These are phyloP conservation scores for Talpa occidentalis DNA, from an alignment of 2,113 vertebrate genomes.

Conservation along the genomic window DNA sequence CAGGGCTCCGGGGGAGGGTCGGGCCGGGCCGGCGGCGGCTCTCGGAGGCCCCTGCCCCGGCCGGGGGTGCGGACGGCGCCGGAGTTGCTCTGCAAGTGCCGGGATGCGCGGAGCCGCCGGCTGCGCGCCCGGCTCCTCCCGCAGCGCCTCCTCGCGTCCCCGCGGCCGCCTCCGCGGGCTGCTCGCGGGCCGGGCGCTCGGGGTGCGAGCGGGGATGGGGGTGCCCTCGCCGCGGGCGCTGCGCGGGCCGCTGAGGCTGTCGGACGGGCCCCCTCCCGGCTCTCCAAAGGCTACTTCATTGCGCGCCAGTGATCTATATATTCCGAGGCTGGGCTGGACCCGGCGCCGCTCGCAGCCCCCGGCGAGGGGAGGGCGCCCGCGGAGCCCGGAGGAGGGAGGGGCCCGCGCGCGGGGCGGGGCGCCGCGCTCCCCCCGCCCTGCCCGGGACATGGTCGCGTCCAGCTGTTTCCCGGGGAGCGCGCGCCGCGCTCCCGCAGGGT, in stretches of 20 bases:
- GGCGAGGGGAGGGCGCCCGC: constrained; percentile 74
- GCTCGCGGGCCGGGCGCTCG: constrained; percentile 49
- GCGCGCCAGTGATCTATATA: constrained; percentile 76
- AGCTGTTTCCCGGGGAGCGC: constrained; percentile 76
- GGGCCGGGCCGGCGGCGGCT: background rate
- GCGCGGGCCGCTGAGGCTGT: constrained; percentile 58
- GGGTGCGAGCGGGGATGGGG: constrained; percentile 48
- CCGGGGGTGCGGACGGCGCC: constrained; percentile 46
- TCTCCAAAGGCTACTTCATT: constrained; percentile 78
- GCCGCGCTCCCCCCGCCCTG: constrained; percentile 58
- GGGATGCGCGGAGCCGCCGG: constrained; percentile 44
- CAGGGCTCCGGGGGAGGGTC: background rate
- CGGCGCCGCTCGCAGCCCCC: constrained; percentile 64
- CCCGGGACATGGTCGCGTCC: constrained; percentile 84
- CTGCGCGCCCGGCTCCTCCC: constrained; percentile 58
- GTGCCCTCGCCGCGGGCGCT: constrained; percentile 34
- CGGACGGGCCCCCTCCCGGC: constrained; percentile 57
- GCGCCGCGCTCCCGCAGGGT: constrained; percentile 77
- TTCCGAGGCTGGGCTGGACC: constrained; percentile 80
- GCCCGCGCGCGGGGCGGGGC: constrained; percentile 69
- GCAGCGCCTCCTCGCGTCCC: constrained; percentile 50
- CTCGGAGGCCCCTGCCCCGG: constrained; percentile 57
- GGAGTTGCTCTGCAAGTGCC: constrained; percentile 67
- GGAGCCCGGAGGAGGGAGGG: constrained; percentile 58
- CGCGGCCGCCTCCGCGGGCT: constrained; percentile 67